Percentiles rank a stretch among this genome's conserved stretches.
These are phyloP conservation scores for Stichodactyla helianthus DNA, from an alignment of 64 coral and sea anemone genomes.

Conservation along the genomic window DNA sequence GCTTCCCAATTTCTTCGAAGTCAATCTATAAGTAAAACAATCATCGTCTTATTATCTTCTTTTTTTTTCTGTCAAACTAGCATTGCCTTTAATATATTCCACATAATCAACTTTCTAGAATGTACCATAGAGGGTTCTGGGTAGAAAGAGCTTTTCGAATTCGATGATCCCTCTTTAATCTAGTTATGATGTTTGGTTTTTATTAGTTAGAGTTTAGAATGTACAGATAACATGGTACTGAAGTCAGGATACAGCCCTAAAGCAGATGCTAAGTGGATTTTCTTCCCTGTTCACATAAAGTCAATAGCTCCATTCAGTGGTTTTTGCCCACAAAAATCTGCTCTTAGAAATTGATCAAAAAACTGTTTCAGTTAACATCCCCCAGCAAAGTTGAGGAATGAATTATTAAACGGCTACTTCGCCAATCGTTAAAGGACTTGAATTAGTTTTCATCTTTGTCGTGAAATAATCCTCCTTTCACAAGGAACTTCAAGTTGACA, in stretches of 20 bases:
- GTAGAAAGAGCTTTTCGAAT: not conserved
- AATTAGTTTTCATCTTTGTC: not conserved
- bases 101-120: not conserved
- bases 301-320: not conserved
- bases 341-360: not conserved
- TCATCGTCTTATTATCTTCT: not conserved
- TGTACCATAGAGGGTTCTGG: not conserved
- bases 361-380: not conserved
- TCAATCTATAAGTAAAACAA: not conserved
- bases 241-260: not conserved
- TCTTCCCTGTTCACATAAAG: not conserved
- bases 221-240: not conserved
- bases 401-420: not conserved
- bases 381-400: not conserved
- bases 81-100: not conserved
- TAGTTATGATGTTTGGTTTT: not conserved
- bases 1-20: not conserved
- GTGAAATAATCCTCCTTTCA: not conserved
- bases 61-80: not conserved
- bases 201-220: not conserved
- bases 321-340: not conserved
- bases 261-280: not conserved
- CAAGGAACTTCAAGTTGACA: not conserved
- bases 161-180: not conserved
- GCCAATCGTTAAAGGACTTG: not conserved